Evolutionary conservation across 2,797 vertebrate genomes (phyloP).

Genomic region (Pagetopsis macropterus): DNA sequence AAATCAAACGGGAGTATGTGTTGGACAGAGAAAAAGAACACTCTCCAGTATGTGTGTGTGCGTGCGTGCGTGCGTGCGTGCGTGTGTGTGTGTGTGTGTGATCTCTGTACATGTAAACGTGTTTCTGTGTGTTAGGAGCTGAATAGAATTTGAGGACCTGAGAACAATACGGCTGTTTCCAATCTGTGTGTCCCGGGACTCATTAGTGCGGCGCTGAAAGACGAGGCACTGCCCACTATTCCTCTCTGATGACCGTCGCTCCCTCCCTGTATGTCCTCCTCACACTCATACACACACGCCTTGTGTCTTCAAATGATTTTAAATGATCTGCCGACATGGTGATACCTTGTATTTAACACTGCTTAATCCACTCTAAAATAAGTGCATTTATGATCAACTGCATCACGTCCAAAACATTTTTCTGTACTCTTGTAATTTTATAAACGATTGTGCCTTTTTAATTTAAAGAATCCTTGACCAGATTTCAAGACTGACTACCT

Average conservation of each 20-base stretch:
- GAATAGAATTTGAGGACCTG: conserved; percentile 65
- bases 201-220: conserved; percentile 83
- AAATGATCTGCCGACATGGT: neutral
- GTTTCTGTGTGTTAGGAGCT: conserved; percentile 57
- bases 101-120: conserved; percentile 44
- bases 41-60: neutral
- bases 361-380: neutral
- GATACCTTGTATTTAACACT: neutral
- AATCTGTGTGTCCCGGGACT: conserved; percentile 75
- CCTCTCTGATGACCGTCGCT: conserved; percentile 68
- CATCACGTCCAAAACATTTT: neutral
- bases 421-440: too few relatives aligned
- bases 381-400: neutral
- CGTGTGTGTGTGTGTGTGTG: conserved; percentile 11
- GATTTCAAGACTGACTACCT: neutral
- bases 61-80: conserved; percentile 48
- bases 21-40: conserved; percentile 18
- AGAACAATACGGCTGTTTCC: conserved; percentile 82
- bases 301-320: neutral
- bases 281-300: conserved; percentile 27
- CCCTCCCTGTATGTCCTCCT: conserved; percentile 49
- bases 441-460: too few relatives aligned
- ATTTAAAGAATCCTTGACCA: neutral
- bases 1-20: conserved; percentile 14
- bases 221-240: conserved; percentile 75